These are phyloP conservation scores for Oegoconia quadripuncta DNA, from an alignment of 2,888 invertebrate species.

Conservation along the genomic window DNA sequence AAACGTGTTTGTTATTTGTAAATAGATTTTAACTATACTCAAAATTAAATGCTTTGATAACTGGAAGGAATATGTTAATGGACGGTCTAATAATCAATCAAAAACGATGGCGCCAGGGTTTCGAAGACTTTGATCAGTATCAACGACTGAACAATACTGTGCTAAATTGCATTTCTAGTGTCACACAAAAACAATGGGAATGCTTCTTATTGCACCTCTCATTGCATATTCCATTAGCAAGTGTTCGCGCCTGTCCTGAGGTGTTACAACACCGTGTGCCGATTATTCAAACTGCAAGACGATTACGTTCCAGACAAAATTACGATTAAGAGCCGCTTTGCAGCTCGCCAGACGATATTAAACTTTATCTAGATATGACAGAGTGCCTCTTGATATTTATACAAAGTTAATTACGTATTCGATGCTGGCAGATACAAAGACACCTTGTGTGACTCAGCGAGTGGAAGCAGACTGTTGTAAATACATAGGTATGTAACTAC, in stretches of 20 bases:
- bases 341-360: slow-evolving; percentile 28
- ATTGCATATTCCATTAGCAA: slow-evolving; percentile 54
- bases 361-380: slow-evolving; percentile 29
- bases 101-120: too few species aligned
- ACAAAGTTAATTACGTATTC: slow-evolving; percentile 14
- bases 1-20: too few species aligned
- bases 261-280: slow-evolving; percentile 49
- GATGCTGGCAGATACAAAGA: slow-evolving; percentile 47
- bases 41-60: too few species aligned
- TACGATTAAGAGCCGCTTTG: slow-evolving; percentile 25
- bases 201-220: slow-evolving; percentile 25
- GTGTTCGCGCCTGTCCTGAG: slow-evolving; percentile 29
- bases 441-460: slow-evolving; percentile 56
- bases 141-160: slow-evolving; percentile 2
- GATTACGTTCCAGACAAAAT: slow-evolving; percentile 46
- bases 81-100: too few species aligned
- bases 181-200: slow-evolving; percentile 32
- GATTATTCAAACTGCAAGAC: slow-evolving; percentile 63
- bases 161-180: slow-evolving; percentile 6
- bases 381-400: slow-evolving; percentile 18
- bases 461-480: too few species aligned
- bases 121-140: too few species aligned
- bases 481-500: too few species aligned
- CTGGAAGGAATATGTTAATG: too few species aligned
- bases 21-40: too few species aligned